Percentiles rank a stretch among this genome's conserved stretches.
Conservation (phyloP, 2,113 vertebrate genomes). For the Phycodurus eques region DNA sequence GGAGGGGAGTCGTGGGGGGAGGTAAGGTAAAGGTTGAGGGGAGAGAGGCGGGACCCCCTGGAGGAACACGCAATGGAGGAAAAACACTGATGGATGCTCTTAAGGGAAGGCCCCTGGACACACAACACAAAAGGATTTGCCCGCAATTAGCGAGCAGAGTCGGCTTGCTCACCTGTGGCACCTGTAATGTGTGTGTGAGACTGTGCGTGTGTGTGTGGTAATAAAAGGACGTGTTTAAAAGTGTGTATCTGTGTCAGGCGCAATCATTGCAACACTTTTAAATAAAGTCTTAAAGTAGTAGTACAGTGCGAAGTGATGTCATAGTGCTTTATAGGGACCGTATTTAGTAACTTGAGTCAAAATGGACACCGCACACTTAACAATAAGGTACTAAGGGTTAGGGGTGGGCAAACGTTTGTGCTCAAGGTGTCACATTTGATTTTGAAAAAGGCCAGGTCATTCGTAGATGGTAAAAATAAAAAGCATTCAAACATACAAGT, state of each 20-base stretch:
- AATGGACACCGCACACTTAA: too few species aligned
- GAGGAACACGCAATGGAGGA: constrained; percentile 59
- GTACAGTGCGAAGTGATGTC: background rate
- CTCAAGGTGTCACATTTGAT: too few species aligned
- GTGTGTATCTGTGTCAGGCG: background rate
- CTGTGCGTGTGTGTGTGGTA: constrained; percentile 12
- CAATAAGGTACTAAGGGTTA: too few species aligned
- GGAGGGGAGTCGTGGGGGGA: constrained; percentile 9
- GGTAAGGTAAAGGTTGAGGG: constrained; percentile 12
- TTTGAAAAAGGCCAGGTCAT: too few species aligned
- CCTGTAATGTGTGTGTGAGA: constrained; percentile 52
- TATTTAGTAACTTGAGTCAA: too few species aligned
- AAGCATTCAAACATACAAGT: too few species aligned
- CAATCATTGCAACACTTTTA: background rate
- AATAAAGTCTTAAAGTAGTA: background rate
- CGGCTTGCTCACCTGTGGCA: constrained; percentile 69
- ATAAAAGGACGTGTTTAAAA: background rate
- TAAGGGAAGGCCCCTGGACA: constrained; percentile 71
- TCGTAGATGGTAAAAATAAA: too few species aligned
- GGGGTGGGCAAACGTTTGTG: too few species aligned
- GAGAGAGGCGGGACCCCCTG: constrained; percentile 42
- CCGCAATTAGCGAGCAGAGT: constrained; percentile 69
- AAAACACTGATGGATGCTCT: constrained; percentile 74
- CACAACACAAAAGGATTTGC: constrained; percentile 72
- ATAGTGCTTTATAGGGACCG: background rate